Base-by-base conservation (phyloP, 1,140 invertebrate genomes). In the Battus philenor region DNA sequence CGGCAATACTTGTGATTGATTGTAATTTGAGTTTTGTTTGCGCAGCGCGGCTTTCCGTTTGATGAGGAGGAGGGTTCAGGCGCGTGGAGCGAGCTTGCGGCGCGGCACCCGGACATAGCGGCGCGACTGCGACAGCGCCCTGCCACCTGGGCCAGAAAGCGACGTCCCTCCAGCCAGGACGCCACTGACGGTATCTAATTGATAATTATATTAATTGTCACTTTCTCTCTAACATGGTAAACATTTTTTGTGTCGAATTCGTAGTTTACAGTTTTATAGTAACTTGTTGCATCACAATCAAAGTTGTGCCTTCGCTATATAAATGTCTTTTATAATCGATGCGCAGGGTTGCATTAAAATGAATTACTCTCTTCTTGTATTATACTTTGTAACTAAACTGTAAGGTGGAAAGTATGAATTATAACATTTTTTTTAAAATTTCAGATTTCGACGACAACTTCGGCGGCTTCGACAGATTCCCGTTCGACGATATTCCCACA, bases 31-130 rank as follows among this genome's bases (percentile, higher is more conserved):
- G 0, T 8, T 27, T 27, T 27, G 49, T 69, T 86, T 83, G 15
- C 9, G 13, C 86, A 92, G 91, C 86, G 82, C 54, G 90, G 89
- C 36, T 91, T 91, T 60, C 89, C 90, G 26, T 92, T 92, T 68
- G 90, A 91, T 70, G 90, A 91, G 60, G 87, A 87, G 36, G 87
- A 87, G 50, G 80, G 85, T 10, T 79, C 84, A 32, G 79, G 77
- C 57, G 76, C 82, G 62, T 87, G 85, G 85, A 82, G 79, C 67
- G 66, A 76, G 54, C 72, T 87, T 33, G 79, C 83, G 45, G 68
- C 54, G 67, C 86, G 70, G 56, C 87, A 77, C 66, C 87, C 63
- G 24, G 81, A 85, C 51, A 79, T 83, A 66, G 86, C 83, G 83
- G 86, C 82, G 82, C 73, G 86, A 16, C 79, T 88, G 39, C 76